These are phyloP conservation scores for Malacoctenus gilli DNA, from an alignment of 2,797 vertebrate genomes.

Conservation along the genomic window DNA sequence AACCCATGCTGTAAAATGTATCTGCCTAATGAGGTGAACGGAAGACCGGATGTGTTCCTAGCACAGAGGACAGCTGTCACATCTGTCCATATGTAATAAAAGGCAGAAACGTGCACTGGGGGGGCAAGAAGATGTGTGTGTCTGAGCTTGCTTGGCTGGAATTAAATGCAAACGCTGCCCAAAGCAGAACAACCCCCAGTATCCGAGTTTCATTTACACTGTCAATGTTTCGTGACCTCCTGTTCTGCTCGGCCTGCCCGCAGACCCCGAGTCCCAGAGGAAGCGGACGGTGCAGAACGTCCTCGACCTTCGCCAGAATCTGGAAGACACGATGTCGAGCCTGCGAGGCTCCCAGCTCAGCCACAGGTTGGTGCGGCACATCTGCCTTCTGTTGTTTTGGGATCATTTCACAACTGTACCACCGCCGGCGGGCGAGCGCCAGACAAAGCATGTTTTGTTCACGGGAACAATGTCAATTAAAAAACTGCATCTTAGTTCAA, in stretches of 20 bases:
- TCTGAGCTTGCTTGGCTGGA: background rate
- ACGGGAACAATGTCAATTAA: conserved; percentile 1
- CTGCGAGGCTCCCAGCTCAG: conserved; percentile 94
- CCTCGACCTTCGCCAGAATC: conserved; percentile 96
- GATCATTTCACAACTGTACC: background rate
- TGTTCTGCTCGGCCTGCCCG: conserved; percentile 51
- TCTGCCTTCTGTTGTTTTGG: background rate
- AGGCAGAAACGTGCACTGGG: conserved; percentile 3
- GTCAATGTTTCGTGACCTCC: conserved; percentile 41
- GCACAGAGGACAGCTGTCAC: conserved; percentile 45
- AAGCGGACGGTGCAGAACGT: conserved; percentile 98
- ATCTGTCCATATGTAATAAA: conserved; percentile 22
- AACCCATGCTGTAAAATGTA: conserved; percentile 34
- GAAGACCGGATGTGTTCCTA: conserved; percentile 7
- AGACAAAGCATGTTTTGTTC: background rate
- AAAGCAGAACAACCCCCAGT: too few species aligned
- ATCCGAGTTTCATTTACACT: conserved; percentile 26
- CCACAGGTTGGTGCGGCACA: conserved; percentile 86
- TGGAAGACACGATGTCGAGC: conserved; percentile 99
- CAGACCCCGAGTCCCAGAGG: conserved; percentile 97
- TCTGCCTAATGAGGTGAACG: conserved; percentile 59
- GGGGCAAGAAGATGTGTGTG: background rate
- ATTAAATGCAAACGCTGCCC: background rate
- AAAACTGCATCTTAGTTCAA: background rate
- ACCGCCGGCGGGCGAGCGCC: background rate